These are phyloP conservation scores for Zoanthus gigantus DNA, from an alignment of 92 coral and sea anemone genomes.

Conservation along the genomic window DNA sequence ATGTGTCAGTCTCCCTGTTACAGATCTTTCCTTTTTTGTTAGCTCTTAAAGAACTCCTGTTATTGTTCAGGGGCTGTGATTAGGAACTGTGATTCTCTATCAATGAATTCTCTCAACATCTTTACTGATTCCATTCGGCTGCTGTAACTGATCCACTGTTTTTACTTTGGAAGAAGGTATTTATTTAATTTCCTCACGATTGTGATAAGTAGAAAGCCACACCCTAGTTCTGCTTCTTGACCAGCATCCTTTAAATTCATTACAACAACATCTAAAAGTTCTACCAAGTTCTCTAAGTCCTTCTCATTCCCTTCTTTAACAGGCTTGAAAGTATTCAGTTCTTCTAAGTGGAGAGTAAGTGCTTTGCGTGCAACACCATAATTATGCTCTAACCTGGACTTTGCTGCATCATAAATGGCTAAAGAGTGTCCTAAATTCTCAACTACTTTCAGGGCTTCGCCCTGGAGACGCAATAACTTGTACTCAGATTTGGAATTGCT, in stretches of 20 bases:
- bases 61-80: constrained; percentile 61
- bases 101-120: constrained; percentile 60
- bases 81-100: constrained; percentile 53
- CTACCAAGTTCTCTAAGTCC: constrained; percentile 56
- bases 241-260: constrained; percentile 71
- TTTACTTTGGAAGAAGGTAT: background rate
- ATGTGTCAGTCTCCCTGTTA: background rate
- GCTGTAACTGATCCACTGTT: no score
- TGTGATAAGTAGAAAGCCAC: constrained; percentile 65
- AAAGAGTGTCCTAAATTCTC: constrained; percentile 69
- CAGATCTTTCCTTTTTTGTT: constrained; percentile 18
- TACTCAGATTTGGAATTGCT: background rate
- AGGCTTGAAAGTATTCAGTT: constrained; percentile 43
- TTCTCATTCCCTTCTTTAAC: constrained; percentile 51
- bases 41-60: constrained; percentile 29
- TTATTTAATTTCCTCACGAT: constrained; percentile 55
- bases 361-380: constrained; percentile 66
- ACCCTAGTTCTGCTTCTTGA: constrained; percentile 65
- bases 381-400: constrained; percentile 62
- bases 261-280: constrained; percentile 43
- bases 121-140: constrained; percentile 61
- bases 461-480: constrained; percentile 49
- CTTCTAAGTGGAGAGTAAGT: constrained; percentile 54
- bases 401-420: constrained; percentile 68
- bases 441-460: constrained; percentile 67